Base-by-base conservation (phyloP, 2,888 invertebrate genomes). In the Brenthis ino region DNA sequence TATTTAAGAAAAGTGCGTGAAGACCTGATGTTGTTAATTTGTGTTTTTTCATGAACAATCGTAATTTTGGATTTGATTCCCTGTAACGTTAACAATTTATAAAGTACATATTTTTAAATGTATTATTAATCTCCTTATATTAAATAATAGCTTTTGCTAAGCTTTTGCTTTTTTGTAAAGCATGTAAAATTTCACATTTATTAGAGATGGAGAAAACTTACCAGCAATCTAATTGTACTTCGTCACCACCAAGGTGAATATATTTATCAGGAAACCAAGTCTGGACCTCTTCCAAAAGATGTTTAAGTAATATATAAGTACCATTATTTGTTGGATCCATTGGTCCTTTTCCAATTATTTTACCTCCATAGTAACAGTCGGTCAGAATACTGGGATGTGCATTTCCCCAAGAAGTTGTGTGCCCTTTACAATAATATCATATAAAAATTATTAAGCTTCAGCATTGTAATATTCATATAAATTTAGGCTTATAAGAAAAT, bases 171-270 rank as follows among this genome's bases (percentile, higher is more conserved):
- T 28, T 28, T 28, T 28, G 5, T 28, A 28, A 28, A 28, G 4
- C 28, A 3, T 28, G 28, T 3, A 5, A 3, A 4, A 28, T 28
- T 28, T 28, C 28, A 28, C 28, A 28, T 13, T 11, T 14, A 12
- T n/a, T 50, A 28, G 13, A 50, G 14, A 13, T 50, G 3, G 3
- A 50, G 14, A 14, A 14, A 28, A 28, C 91, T 88, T 83, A 96
- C 98, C 98, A 98, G 82, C 98, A 98, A 61, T 92, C 91, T 79
- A 96, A 95, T 37, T 94, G 94, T 0, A 98, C 98, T 91, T 99
- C 99, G 85, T 99, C 99, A 0, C 98, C 98, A 6, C 99, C 99
- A 2, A 99, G 86, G 86, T 99, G 99, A n/a, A 98, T 82, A 82
- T 96, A 98, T 71, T 94, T 87, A 75, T 98, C 98, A 0, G 95